Conservation (phyloP, 2,888 invertebrate genomes). For the Selenia dentaria region DNA sequence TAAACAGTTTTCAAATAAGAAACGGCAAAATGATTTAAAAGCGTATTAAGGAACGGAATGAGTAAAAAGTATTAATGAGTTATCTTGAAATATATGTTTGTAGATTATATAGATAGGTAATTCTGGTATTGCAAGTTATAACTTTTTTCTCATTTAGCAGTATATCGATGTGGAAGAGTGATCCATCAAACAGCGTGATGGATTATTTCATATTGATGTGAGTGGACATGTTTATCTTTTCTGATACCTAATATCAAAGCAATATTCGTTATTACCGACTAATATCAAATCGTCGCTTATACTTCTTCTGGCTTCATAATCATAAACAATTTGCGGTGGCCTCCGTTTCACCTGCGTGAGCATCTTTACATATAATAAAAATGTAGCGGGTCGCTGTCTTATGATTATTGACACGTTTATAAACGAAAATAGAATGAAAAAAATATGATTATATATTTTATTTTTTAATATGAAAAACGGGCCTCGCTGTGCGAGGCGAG, state of each 20-base stretch:
- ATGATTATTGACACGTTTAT: no score
- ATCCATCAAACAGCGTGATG: conserved; percentile 44
- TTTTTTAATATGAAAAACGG: no score
- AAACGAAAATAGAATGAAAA: no score
- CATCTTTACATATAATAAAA: no score
- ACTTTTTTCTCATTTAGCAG: conserved; percentile 17
- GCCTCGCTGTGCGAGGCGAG: no score
- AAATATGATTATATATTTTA: no score
- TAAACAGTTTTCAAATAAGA: no score
- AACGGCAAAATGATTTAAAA: no score
- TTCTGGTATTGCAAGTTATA: background rate
- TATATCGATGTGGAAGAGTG: conserved; percentile 30
- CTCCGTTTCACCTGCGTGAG: no score
- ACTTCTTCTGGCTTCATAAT: background rate
- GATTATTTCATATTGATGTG: conserved; percentile 33
- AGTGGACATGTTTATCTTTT: conserved; percentile 17
- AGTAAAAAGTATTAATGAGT: background rate
- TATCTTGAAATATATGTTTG: background rate
- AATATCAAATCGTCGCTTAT: background rate
- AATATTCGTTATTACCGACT: conserved; percentile 1
- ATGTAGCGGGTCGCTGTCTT: no score
- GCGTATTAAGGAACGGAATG: no score
- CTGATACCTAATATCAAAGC: conserved; percentile 6
- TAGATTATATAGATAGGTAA: background rate
- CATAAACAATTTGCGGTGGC: no score